Base-by-base conservation (phyloP, 2,888 invertebrate genomes). In the Caenorhabditis virilis region DNA sequence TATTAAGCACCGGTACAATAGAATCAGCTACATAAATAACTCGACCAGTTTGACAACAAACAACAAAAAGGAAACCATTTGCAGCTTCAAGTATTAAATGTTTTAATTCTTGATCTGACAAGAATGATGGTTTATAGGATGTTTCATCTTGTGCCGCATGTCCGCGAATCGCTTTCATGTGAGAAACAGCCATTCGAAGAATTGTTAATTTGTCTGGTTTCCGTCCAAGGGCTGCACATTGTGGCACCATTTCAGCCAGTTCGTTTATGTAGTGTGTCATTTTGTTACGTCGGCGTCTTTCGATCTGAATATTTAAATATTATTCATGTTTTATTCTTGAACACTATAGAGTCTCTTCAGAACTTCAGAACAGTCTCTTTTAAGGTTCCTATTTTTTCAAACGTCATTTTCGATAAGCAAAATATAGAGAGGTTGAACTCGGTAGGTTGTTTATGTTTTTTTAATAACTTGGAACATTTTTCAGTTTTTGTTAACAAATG, bases 191-290 rank as follows among this genome's bases (percentile, higher is more conserved):
- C 97, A 98, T 97, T 83, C 98, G 89, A 67, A 98, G 89, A 85
- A 98, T 97, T 79, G 97, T 98, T 71, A 98, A 89, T 86, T 98
- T 98, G 88, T 98, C 98, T 49, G 97, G 97, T 86, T 98, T 98
- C 76, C 97, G 89, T 55, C 97, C 97, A 77, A 97, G 88, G 46
- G 95, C 94, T 83, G 93, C 93, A 52, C 76, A 76, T 59, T 97
- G 95, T 83, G 97, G 97, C 84, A 97, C 95, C 97, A 98, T 97
- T 87, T 97, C 97, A 76, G 95, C 95, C 80, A 98, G 88, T 87
- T 98, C 97, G 84, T 95, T 95, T 86, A 98, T 97, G 87, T 98
- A 98, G 77, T 95, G 93, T 80, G 97, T 95, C 98, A 98, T 98
- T 90, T 98, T 98, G 88, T 97, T 97, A 79, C 98, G 89, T 79